These are phyloP conservation scores for Galeopsomyia nigrocyanea DNA, from an alignment of 2,888 invertebrate genomes.

Conservation along the genomic window DNA sequence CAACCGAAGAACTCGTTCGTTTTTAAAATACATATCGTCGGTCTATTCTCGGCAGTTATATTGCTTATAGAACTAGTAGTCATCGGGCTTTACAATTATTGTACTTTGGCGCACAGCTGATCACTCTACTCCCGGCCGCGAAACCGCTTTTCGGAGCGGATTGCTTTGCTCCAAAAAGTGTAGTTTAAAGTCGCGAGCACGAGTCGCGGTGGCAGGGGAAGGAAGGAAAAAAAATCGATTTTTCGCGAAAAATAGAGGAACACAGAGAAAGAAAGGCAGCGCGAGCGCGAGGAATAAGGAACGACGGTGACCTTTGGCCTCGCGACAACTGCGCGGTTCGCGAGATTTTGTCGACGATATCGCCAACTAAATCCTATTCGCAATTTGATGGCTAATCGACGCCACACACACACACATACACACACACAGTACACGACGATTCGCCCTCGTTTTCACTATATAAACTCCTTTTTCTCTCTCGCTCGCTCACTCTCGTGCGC, in stretches of 20 bases:
- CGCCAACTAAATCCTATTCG: slow-evolving; percentile 26
- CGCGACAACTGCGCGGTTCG: slow-evolving; percentile 6
- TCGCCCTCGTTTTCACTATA: slow-evolving; percentile 29
- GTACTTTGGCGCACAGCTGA: slow-evolving; percentile 3
- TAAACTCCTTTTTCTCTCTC: slow-evolving; percentile 34
- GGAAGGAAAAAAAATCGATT: not conserved
- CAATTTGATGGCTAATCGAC: slow-evolving; percentile 35
- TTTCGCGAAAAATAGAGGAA: slow-evolving; percentile 9
- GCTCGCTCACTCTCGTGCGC: slow-evolving; percentile 23
- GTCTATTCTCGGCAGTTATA: not conserved
- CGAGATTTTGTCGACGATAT: slow-evolving; percentile 27
- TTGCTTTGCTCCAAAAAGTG: no score
- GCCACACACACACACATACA: not conserved
- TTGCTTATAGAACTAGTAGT: no score
- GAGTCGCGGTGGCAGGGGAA: no score
- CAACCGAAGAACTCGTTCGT: not conserved
- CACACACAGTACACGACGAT: slow-evolving; percentile 37
- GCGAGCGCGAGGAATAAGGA: slow-evolving; percentile 15
- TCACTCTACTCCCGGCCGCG: not conserved
- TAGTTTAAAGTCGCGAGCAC: no score
- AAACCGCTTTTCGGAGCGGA: not conserved
- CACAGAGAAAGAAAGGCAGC: not conserved
- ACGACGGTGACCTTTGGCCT: slow-evolving; percentile 30
- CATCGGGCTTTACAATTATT: not conserved
- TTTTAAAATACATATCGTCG: not conserved